phyloP scores from a whole-genome alignment of 2,113 vertebrate species.

The Lycaon pictus region DNA sequence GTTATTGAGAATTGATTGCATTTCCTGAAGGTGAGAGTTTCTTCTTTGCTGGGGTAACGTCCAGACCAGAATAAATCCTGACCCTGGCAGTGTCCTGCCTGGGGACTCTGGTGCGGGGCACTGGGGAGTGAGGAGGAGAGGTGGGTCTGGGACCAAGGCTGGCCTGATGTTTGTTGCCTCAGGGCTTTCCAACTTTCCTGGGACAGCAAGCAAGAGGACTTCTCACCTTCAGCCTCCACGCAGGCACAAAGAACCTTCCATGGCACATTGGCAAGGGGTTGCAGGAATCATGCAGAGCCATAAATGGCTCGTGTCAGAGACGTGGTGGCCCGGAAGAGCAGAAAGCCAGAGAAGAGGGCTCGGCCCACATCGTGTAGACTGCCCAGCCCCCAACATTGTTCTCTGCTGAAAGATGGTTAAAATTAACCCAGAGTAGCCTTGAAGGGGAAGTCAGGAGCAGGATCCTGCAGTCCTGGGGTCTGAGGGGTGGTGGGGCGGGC shows the following conservation, averaged over 20 bases:
- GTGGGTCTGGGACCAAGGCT: fast-evolving
- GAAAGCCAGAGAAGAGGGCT: not conserved
- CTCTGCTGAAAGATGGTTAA: not conserved
- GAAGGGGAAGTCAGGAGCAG: not conserved
- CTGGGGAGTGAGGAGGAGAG: no score
- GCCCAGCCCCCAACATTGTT: not conserved
- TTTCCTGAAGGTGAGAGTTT: not conserved
- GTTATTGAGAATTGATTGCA: fast-evolving
- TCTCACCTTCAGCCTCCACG: not conserved
- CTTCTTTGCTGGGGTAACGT: fast-evolving
- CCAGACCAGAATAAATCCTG: not conserved
- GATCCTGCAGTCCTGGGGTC: not conserved
- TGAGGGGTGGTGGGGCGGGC: not conserved
- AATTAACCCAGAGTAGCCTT: not conserved
- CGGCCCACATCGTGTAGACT: fast-evolving
- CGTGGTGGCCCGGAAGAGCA: fast-evolving
- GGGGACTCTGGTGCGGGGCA: not conserved
- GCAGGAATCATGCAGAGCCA: not conserved
- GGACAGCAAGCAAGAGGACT: not conserved
- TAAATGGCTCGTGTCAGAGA: fast-evolving
- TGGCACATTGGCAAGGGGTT: fast-evolving
- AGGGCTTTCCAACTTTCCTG: not conserved
- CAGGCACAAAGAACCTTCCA: not conserved
- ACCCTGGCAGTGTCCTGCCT: not conserved
- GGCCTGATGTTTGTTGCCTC: no score